phyloP scores from a whole-genome alignment of 2,888 invertebrate species.

The Drosophila rubida region DNA sequence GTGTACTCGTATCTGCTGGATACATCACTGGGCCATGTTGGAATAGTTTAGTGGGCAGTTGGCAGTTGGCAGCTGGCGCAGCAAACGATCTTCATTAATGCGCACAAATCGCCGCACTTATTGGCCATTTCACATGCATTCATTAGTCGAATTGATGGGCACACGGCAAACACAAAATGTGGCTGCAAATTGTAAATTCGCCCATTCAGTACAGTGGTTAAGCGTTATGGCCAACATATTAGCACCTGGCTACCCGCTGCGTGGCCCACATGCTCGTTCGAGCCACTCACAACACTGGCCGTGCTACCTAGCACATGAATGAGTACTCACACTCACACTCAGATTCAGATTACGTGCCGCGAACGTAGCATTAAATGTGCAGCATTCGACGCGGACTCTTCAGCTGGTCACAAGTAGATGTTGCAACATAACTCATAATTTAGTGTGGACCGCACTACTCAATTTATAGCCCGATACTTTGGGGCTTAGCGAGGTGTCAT shows the following conservation, averaged over 20 bases:
- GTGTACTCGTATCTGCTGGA: slow-evolving; percentile 19
- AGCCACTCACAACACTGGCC: slow-evolving; percentile 49
- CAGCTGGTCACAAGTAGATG: slow-evolving; percentile 18
- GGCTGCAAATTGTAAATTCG: slow-evolving; percentile 69
- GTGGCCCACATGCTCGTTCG: slow-evolving; percentile 48
- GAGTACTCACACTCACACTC: neutral
- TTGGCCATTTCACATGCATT: slow-evolving; percentile 58
- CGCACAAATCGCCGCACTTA: slow-evolving; percentile 68
- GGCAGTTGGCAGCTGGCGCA: slow-evolving; percentile 57
- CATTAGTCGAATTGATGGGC: slow-evolving; percentile 59
- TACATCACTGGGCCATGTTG: slow-evolving; percentile 43
- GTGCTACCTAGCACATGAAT: slow-evolving; percentile 28
- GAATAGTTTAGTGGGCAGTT: slow-evolving; percentile 62
- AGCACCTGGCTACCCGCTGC: slow-evolving; percentile 61
- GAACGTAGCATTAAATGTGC: slow-evolving; percentile 28
- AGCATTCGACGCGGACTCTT: slow-evolving; percentile 14
- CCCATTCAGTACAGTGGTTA: slow-evolving; percentile 72
- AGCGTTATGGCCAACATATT: slow-evolving; percentile 57
- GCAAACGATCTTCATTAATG: slow-evolving; percentile 71
- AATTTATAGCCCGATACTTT: slow-evolving; percentile 4
- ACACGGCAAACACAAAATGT: slow-evolving; percentile 38
- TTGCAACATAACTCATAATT: slow-evolving; percentile 27
- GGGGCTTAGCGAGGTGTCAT: neutral
- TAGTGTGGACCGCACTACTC: slow-evolving; percentile 3
- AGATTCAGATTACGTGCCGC: slow-evolving; percentile 6